Conservation (phyloP, 2,888 invertebrate genomes). For the Sturmia bella region DNA sequence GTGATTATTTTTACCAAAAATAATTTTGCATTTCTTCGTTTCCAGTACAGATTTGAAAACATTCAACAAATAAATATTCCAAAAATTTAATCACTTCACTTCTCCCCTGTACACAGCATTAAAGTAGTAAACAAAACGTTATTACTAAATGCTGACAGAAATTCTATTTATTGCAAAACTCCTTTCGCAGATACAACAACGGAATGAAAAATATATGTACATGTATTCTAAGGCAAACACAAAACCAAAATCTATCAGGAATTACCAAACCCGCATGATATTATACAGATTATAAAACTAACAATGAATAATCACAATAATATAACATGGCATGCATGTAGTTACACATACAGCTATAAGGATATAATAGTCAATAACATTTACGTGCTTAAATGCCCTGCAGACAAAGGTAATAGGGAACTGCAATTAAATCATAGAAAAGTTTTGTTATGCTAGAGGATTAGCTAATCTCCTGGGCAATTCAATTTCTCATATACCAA, state of each 20-base stretch:
- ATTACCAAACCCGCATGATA: slow-evolving; percentile 18
- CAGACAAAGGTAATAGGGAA: no score
- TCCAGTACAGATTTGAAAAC: neutral
- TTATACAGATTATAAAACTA: slow-evolving; percentile 43
- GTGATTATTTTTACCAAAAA: neutral
- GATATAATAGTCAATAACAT: slow-evolving; percentile 57
- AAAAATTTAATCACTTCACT: slow-evolving; percentile 1
- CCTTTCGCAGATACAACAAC: neutral
- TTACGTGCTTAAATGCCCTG: slow-evolving; percentile 52
- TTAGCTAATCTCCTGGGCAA: no score
- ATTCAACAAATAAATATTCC: slow-evolving; percentile 7
- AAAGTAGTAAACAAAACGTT: slow-evolving; percentile 3
- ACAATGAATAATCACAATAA: slow-evolving; percentile 22
- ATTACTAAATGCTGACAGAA: slow-evolving; percentile 3
- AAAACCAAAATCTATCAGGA: slow-evolving; percentile 15
- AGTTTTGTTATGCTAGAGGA: no score
- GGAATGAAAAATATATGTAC: neutral
- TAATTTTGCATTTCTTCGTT: neutral
- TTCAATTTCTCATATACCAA: no score
- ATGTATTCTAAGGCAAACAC: neutral
- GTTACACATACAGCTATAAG: neutral
- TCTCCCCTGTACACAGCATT: neutral
- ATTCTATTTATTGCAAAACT: neutral
- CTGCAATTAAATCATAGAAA: no score
- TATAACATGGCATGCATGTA: neutral